Base-by-base conservation (phyloP, 2,113 vertebrate species). In the Rhinopomastus cyanomelas region DNA sequence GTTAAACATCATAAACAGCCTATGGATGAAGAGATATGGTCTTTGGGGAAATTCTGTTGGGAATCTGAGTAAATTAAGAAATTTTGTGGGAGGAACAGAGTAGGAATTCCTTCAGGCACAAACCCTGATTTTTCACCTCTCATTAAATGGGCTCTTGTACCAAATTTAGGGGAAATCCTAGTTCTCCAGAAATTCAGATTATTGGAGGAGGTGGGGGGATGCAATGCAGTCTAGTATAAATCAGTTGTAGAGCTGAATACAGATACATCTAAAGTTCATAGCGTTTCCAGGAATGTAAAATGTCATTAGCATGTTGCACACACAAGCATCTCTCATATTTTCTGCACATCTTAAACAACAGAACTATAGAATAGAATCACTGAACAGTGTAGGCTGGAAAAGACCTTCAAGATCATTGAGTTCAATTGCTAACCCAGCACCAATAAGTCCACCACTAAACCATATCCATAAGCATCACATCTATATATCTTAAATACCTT, bases 61-160 rank as follows among this genome's bases (percentile, higher is more conserved):
- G 19, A 86, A 73, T 52, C 1, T 46, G 72, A 78, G 36, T 73
- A 82, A 94, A 96, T 39, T 27, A 42, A 21, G 32, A 65, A 4
- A 92, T 32, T 89, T 92, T 42, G 73, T 83, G 44, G 37, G 67
- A 61, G 66, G 67, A 95, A 95, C 19, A 26, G 32, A 53, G 68
- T 16, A 4, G 12, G 12, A 89, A 93, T 89, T 85, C 76, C 77
- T 95, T 65, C 42, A 90, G 81, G 82, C 48, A 90, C 51, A 91
- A 92, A 74, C 4, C 29, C 21, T 79, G 48, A 62, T 56, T 94
- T 95, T 96, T 95, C 64, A 89, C 52, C 81, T 95, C 79, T 78
- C 80, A 85, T 56, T 46, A 39, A 82, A 65, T 3, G 2, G 66
- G 56, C 49, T 91, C 53, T 88, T 81, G 46, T 90, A 73, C 9